Percentiles rank a stretch among this genome's conserved stretches.
These are phyloP conservation scores for Apoda limacodes DNA, from an alignment of 2,888 invertebrate genomes.

Conservation along the genomic window DNA sequence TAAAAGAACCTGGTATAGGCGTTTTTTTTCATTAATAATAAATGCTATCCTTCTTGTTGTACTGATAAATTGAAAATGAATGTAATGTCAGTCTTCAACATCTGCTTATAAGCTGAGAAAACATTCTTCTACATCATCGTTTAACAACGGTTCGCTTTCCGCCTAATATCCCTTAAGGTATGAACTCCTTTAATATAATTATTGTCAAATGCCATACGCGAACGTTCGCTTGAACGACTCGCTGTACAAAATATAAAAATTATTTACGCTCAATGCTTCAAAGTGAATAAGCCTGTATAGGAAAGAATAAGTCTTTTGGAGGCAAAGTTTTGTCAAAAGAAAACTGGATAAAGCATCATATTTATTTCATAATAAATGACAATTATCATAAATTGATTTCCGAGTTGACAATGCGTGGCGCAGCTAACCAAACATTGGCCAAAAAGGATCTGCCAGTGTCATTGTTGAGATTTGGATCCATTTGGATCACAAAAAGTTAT, in stretches of 20 bases:
- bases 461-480: slow-evolving; percentile 40
- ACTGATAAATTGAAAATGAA: too few relatives aligned
- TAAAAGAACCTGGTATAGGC: too few relatives aligned
- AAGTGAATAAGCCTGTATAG: slow-evolving; percentile 33
- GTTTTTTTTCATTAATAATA: too few relatives aligned
- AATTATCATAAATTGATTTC: slow-evolving; percentile 69
- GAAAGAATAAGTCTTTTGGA: slow-evolving; percentile 38
- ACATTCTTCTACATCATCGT: slow-evolving; percentile 47
- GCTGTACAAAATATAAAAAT: slow-evolving; percentile 55
- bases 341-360: slow-evolving; percentile 57
- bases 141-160: slow-evolving; percentile 43
- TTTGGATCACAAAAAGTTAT: slow-evolving; percentile 28
- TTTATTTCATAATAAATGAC: slow-evolving; percentile 70
- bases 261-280: slow-evolving; percentile 44
- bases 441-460: slow-evolving; percentile 61
- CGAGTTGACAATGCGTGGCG: slow-evolving; percentile 53
- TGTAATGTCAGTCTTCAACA: slow-evolving; percentile 27
- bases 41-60: too few relatives aligned
- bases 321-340: slow-evolving; percentile 38
- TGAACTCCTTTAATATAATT: slow-evolving; percentile 42
- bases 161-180: slow-evolving; percentile 50
- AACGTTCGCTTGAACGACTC: slow-evolving; percentile 38
- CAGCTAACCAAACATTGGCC: slow-evolving; percentile 79
- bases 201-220: slow-evolving; percentile 56
- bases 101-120: slow-evolving; percentile 59